Evolutionary conservation across 2,888 invertebrate genomes (phyloP).

Genomic region (Chymomyza procnemis): DNA sequence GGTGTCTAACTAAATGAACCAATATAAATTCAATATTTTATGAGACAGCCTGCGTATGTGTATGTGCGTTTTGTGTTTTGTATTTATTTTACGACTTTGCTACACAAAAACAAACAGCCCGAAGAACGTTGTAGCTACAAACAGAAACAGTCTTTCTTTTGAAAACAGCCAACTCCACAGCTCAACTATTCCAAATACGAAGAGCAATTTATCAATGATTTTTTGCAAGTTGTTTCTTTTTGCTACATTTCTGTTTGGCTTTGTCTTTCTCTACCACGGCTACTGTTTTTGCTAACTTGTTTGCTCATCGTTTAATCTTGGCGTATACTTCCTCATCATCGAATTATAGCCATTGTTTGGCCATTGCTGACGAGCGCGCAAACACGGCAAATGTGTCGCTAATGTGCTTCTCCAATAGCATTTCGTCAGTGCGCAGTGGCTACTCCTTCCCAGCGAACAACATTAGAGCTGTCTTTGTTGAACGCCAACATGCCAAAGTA

Average conservation of each 20-base stretch:
- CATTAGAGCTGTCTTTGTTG: slow-evolving; percentile 28
- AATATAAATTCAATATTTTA: slow-evolving; percentile 63
- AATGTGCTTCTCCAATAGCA: slow-evolving; percentile 29
- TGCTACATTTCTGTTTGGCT: not conserved
- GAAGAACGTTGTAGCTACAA: not conserved
- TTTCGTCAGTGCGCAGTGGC: not conserved
- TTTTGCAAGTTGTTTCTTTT: slow-evolving; percentile 16
- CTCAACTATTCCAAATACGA: not conserved
- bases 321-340: slow-evolving; percentile 20
- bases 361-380: not conserved
- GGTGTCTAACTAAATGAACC: slow-evolving; percentile 52
- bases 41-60: slow-evolving; percentile 20
- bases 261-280: not conserved
- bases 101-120: slow-evolving; percentile 4
- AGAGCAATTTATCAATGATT: slow-evolving; percentile 49
- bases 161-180: not conserved
- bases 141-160: not conserved
- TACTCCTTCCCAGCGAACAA: slow-evolving; percentile 7
- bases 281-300: slow-evolving; percentile 5
- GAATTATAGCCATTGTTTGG: slow-evolving; percentile 3
- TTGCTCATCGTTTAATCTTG: slow-evolving; percentile 14
- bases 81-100: slow-evolving; percentile 10
- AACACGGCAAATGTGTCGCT: slow-evolving; percentile 36
- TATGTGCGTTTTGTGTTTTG: slow-evolving; percentile 25
- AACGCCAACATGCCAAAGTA: slow-evolving; percentile 36